Percentiles rank a stretch among this genome's conserved stretches.
Evolutionary conservation across 2,888 invertebrate genomes (phyloP).

Genomic region (Epinotia ramella): DNA sequence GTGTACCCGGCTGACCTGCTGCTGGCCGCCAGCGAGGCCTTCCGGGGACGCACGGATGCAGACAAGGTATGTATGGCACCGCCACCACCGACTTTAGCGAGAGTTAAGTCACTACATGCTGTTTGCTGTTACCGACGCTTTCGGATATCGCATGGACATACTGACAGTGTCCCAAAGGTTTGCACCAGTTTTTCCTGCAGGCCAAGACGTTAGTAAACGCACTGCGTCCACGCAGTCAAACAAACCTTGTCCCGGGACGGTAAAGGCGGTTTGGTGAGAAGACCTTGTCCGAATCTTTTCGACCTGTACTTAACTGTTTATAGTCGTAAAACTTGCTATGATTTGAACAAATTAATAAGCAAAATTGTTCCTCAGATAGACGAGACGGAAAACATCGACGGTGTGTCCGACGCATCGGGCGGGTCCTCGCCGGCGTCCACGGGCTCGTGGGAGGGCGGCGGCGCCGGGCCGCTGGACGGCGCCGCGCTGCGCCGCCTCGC

Average conservation of each 20-base stretch:
- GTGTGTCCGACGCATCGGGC: slow-evolving; percentile 49
- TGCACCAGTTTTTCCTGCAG: too few species aligned
- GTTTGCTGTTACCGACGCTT: too few species aligned
- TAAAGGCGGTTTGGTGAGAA: too few species aligned
- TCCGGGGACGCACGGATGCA: slow-evolving; percentile 89
- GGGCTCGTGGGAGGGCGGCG: slow-evolving; percentile 88
- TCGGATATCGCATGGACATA: too few species aligned
- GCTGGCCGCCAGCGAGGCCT: slow-evolving; percentile 94
- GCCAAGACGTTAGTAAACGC: too few species aligned
- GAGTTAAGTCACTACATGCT: too few species aligned
- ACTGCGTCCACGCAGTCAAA: too few species aligned
- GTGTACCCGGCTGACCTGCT: slow-evolving; percentile 98
- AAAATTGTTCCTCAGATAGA: slow-evolving; percentile 22
- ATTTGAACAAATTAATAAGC: not conserved
- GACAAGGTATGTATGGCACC: slow-evolving; percentile 10
- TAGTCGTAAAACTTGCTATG: too few species aligned
- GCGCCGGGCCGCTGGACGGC: slow-evolving; percentile 92
- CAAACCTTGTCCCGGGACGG: too few species aligned
- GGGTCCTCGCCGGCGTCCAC: slow-evolving; percentile 77
- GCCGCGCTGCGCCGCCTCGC: slow-evolving; percentile 90
- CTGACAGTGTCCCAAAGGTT: too few species aligned
- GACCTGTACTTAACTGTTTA: too few species aligned
- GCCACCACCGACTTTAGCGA: not conserved
- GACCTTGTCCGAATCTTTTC: too few species aligned
- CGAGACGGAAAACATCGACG: slow-evolving; percentile 35